Evolutionary conservation across 2,888 invertebrate species (phyloP).

Genomic region (Agrochola lota): DNA sequence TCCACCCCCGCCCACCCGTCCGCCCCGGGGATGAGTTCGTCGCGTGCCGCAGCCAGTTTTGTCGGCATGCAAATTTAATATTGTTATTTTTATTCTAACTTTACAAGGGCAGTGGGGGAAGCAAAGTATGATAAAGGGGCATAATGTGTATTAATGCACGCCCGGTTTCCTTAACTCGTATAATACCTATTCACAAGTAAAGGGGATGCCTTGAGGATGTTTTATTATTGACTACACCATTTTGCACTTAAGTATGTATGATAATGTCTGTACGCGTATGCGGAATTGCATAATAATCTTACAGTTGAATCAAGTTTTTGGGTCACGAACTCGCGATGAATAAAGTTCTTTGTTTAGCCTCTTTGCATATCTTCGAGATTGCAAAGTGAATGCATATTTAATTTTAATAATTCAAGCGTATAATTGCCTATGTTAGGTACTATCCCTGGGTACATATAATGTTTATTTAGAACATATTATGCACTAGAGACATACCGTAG

Average conservation of each 20-base stretch:
- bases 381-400: slow-evolving; percentile 18
- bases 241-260: slow-evolving; percentile 62
- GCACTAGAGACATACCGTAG: slow-evolving; percentile 44
- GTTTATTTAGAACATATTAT: slow-evolving; percentile 43
- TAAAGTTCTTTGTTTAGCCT: slow-evolving; percentile 43
- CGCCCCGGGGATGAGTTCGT: slow-evolving; percentile 60
- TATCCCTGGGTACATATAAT: slow-evolving; percentile 9
- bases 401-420: slow-evolving; percentile 31
- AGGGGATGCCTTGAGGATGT: slow-evolving; percentile 59
- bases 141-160: slow-evolving; percentile 68
- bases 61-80: slow-evolving; percentile 88
- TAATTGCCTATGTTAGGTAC: slow-evolving; percentile 14
- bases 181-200: slow-evolving; percentile 62
- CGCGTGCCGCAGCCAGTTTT: slow-evolving; percentile 78
- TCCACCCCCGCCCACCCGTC: slow-evolving; percentile 46
- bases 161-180: slow-evolving; percentile 66
- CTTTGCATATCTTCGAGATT: slow-evolving; percentile 42
- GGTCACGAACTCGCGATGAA: slow-evolving; percentile 46
- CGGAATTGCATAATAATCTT: slow-evolving; percentile 56
- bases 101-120: slow-evolving; percentile 88
- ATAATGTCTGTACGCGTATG: slow-evolving; percentile 48
- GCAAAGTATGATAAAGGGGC: slow-evolving; percentile 80
- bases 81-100: slow-evolving; percentile 87
- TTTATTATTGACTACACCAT: slow-evolving; percentile 67
- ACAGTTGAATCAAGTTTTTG: slow-evolving; percentile 54